Conservation (phyloP, 2,888 invertebrate genomes). For the Drosophila parthenogenetica region DNA sequence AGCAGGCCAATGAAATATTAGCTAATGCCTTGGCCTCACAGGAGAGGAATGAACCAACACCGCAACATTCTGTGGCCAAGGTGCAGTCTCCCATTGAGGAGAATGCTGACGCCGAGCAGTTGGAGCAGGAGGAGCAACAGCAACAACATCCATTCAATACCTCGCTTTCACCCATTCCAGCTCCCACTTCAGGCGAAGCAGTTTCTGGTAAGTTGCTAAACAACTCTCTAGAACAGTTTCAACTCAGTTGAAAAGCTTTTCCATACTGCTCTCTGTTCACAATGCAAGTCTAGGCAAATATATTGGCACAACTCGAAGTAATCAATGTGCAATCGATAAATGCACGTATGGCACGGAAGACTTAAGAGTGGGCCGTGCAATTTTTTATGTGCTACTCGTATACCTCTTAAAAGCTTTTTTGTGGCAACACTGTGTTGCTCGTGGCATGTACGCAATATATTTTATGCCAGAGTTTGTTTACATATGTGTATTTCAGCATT, state of each 20-base stretch:
- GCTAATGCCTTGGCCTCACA: constrained; percentile 83
- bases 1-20: constrained; percentile 89
- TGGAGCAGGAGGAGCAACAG: constrained; percentile 62
- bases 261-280: constrained; percentile 28
- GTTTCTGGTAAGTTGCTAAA: constrained; percentile 59
- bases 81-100: constrained; percentile 84
- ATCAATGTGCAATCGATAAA: constrained; percentile 55
- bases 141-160: constrained; percentile 74
- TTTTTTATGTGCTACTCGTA: constrained; percentile 2
- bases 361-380: constrained; percentile 1
- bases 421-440: neutral
- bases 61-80: constrained; percentile 70
- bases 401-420: neutral
- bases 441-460: neutral
- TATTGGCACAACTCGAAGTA: constrained; percentile 21
- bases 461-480: neutral
- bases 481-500: neutral
- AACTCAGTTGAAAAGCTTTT: constrained; percentile 36
- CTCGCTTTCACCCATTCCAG: constrained; percentile 81
- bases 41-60: constrained; percentile 73
- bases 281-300: constrained; percentile 23
- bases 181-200: constrained; percentile 45
- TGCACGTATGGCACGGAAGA: constrained; percentile 1
- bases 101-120: constrained; percentile 74
- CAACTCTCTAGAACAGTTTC: constrained; percentile 24